A percentile compares a stretch with the other conserved stretches of the same genome.
Conservation (phyloP, 2,797 vertebrate genomes). For the Acropternis orthonyx region DNA sequence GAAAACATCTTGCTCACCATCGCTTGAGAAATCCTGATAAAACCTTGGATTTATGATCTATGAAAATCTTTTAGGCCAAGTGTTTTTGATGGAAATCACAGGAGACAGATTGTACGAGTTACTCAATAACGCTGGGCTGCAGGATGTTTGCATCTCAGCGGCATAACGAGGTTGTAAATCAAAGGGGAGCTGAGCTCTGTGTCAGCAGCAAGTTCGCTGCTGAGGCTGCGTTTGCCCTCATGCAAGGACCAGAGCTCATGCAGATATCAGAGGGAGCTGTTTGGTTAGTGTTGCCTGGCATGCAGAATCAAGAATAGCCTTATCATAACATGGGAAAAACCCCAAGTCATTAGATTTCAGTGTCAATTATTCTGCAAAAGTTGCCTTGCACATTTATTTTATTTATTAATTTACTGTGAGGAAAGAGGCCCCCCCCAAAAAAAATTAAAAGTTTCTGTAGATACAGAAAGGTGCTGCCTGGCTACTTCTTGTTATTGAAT, state of each 20-base stretch:
- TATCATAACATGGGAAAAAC: neutral
- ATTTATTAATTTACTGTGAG: neutral
- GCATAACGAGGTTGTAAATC: slow-evolving; percentile 15
- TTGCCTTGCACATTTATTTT: neutral
- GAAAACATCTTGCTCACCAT: neutral
- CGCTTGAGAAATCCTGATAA: slow-evolving; percentile 18
- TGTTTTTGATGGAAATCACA: slow-evolving; percentile 45
- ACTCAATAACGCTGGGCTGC: neutral
- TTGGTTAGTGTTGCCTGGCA: neutral
- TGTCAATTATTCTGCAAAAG: neutral
- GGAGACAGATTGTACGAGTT: neutral
- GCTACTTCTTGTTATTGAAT: neutral
- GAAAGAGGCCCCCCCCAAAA: neutral
- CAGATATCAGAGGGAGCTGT: neutral
- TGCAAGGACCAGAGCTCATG: neutral
- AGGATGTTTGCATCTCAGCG: slow-evolving; percentile 6
- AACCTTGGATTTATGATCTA: slow-evolving; percentile 27
- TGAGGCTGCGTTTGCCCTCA: neutral
- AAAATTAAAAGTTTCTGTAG: neutral
- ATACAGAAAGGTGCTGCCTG: neutral
- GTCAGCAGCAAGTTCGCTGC: neutral
- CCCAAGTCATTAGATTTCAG: neutral
- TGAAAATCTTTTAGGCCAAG: slow-evolving; percentile 19
- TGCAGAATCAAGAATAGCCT: neutral
- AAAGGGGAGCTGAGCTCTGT: neutral